Percentiles rank a stretch among this genome's conserved stretches.
phyloP scores from a whole-genome alignment of 92 coral and sea anemone genomes.

The Parazoanthus swiftii region DNA sequence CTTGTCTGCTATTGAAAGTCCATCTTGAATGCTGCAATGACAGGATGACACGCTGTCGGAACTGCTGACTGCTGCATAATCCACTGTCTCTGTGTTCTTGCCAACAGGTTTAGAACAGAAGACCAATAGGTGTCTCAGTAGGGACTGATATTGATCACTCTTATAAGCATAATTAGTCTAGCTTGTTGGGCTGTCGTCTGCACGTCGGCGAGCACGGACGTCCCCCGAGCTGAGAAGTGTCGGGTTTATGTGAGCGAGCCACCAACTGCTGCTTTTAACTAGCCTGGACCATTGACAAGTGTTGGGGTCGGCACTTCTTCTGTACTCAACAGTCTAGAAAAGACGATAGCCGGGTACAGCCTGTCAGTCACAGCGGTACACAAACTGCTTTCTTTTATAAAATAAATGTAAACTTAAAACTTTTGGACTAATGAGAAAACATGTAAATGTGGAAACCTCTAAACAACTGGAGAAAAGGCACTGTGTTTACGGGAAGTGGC shows the following conservation, averaged over 20 bases:
- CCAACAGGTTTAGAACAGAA: neutral
- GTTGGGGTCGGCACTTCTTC: slow-evolving; percentile 49
- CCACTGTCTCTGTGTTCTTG: neutral
- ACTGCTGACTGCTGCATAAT: neutral
- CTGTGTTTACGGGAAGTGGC: too few species aligned
- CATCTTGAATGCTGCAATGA: neutral
- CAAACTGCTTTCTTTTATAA: neutral
- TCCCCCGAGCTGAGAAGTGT: neutral
- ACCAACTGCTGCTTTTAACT: neutral
- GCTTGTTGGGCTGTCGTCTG: neutral
- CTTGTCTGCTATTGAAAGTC: neutral
- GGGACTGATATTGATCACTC: neutral
- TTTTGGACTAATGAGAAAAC: neutral
- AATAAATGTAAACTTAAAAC: too few species aligned
- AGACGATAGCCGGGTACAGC: neutral
- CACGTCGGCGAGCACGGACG: neutral
- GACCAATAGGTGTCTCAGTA: neutral
- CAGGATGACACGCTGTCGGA: neutral
- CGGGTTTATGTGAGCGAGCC: slow-evolving; percentile 4
- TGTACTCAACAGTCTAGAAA: neutral
- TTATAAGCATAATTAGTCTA: neutral
- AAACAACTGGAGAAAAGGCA: too few species aligned
- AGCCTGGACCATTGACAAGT: slow-evolving; percentile 80
- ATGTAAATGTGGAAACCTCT: too few species aligned
- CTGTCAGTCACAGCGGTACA: neutral